These are phyloP conservation scores for Epistrophella euchroma DNA, from an alignment of 2,888 invertebrate genomes.

Conservation along the genomic window DNA sequence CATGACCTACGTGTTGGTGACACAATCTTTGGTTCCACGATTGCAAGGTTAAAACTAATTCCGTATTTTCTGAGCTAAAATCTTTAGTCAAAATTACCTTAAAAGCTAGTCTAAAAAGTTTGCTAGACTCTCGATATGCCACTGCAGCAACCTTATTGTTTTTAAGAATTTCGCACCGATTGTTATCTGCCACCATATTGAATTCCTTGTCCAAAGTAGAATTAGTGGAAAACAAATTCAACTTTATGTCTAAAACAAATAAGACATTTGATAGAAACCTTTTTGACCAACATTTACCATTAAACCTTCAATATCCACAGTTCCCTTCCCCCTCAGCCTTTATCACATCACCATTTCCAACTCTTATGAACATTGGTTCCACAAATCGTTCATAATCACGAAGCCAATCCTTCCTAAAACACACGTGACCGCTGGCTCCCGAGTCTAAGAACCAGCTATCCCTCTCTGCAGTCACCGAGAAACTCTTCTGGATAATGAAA, in stretches of 20 bases:
- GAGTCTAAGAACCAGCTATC: not conserved
- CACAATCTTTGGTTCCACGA: not conserved
- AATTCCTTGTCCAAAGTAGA: conserved; percentile 1
- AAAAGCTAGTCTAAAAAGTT: not conserved
- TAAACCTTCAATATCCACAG: not conserved
- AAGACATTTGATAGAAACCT: not conserved
- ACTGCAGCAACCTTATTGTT: not conserved
- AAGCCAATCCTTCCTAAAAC: not conserved
- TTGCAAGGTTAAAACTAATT: not conserved
- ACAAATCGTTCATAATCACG: not conserved
- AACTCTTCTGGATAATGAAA: not conserved
- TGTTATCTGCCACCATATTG: not conserved
- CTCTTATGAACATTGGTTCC: not conserved
- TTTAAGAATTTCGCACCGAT: conserved; percentile 4
- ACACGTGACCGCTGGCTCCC: not conserved
- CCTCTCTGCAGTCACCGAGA: not conserved
- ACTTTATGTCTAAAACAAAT: not conserved
- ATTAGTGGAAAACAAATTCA: not conserved
- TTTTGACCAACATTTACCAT: not conserved
- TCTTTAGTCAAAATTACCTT: not conserved
- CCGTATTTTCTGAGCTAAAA: not conserved
- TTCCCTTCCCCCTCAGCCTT: not conserved
- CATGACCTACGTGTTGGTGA: not conserved
- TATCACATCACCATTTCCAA: not conserved
- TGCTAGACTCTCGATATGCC: not conserved